Evolutionary conservation across 1,140 invertebrate genomes (phyloP), one percentile per base, ranked within the genome.

Genomic region (Rhopalosiphum maidis): DNA sequence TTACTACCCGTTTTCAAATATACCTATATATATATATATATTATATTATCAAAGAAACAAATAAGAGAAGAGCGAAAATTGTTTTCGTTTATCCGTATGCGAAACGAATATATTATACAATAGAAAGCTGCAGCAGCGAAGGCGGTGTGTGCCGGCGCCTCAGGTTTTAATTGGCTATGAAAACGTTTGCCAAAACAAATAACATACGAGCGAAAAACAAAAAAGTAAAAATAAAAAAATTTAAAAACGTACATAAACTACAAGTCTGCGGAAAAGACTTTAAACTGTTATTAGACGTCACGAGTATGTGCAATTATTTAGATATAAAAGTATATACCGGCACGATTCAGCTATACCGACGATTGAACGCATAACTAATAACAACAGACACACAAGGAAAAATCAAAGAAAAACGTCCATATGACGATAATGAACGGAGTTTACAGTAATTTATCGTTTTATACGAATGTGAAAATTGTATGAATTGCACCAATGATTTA

Each of bases 1-100:
- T 90, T 41, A 55, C 41, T 90, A 46, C 21, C 8, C 35, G 48
- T 89, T 55, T 51, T 35, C 0, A 51, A 51, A 48, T 87, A 88
- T 88, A 77, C 60, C n/a, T 77, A 88, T 85, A 35, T 86, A 86
- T 46, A 46, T 46, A 86, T 87, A 22, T 87, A n/a, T n/a, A 46
- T 23, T 51, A 37, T 54, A 46, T 23, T 51, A 37, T 54, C 15
- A 88, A 54, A 88, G 35, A 54, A 88, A 87, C 85, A 87, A 87
- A 77, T 77, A 77, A 77, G 60, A 77, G 60, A 43, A 85, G 43
- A 46, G 85, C 86, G 30, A 18, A 77, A 46, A 87, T 87, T 87
- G 30, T 87, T 87, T 87, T 41, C 43, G 46, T 51, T 30, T 30
- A 46, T 48, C 43, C 30, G 11, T 87, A 46, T 87, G n/a, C 7